phyloP scores from a whole-genome alignment of 35 echinoderm and acorn worm species.

The Hemicentrotus pulcherrimus region DNA sequence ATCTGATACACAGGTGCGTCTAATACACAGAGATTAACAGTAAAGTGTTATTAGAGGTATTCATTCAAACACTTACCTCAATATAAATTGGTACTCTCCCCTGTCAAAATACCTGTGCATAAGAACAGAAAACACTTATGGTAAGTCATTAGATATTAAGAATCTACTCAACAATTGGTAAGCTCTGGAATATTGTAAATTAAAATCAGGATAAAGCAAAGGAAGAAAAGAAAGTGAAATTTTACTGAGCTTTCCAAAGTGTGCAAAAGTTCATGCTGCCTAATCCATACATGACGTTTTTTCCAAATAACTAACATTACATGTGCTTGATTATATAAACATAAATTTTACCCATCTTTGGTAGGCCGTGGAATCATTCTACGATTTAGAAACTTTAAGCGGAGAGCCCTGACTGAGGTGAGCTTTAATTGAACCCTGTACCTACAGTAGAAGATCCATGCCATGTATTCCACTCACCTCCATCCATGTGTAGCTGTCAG shows the following conservation, averaged over 20 bases:
- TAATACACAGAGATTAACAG: too few relatives aligned
- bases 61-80: not conserved
- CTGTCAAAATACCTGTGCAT: constrained; percentile 19
- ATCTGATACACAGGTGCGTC: too few relatives aligned
- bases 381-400: too few relatives aligned
- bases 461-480: not conserved
- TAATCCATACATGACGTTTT: not conserved
- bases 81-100: constrained; percentile 30
- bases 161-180: not conserved
- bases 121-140: not conserved
- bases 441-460: not conserved
- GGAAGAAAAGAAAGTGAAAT: too few relatives aligned
- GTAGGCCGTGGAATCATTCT: too few relatives aligned
- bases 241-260: not conserved
- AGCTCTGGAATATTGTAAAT: too few relatives aligned
- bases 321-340: too few relatives aligned
- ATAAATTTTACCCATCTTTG: too few relatives aligned
- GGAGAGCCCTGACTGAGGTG: not conserved
- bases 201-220: too few relatives aligned
- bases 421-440: not conserved
- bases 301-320: not conserved
- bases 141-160: not conserved
- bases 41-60: too few relatives aligned
- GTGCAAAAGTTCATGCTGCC: not conserved
- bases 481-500: not conserved